phyloP scores from a whole-genome alignment of 2,888 invertebrate genomes.

The Serrognathus titanus region DNA sequence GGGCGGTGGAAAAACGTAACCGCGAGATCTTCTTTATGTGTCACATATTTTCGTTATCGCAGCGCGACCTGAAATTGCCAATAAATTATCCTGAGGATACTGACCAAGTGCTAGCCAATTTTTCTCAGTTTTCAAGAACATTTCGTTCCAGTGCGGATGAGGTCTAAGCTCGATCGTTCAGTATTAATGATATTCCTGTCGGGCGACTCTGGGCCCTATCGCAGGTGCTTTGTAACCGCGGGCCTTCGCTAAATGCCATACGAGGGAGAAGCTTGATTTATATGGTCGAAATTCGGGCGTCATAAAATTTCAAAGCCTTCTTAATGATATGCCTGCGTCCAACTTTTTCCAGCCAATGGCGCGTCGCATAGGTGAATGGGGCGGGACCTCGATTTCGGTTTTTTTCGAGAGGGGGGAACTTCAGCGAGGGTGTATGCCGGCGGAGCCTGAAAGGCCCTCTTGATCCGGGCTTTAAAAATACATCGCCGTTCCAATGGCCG shows the following conservation, averaged over 20 bases:
- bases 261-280: constrained; percentile 40
- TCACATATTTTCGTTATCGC: constrained; percentile 21
- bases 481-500: constrained; percentile 49
- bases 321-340: constrained; percentile 49
- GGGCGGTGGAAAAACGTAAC: no score
- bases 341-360: constrained; percentile 49
- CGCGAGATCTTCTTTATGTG: constrained; percentile 2
- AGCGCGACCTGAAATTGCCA: constrained; percentile 37
- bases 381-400: constrained; percentile 38
- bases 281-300: constrained; percentile 46
- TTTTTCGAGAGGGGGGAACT: constrained; percentile 39
- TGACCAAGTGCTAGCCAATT: constrained; percentile 36
- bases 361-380: constrained; percentile 34
- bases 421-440: constrained; percentile 27
- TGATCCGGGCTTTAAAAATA: constrained; percentile 49
- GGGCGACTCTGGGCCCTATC: constrained; percentile 35
- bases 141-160: constrained; percentile 22
- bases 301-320: constrained; percentile 48
- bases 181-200: constrained; percentile 41
- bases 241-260: constrained; percentile 26
- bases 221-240: constrained; percentile 25
- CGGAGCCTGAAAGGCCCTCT: constrained; percentile 40
- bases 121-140: constrained; percentile 44
- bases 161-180: constrained; percentile 37
- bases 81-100: constrained; percentile 37